Evolutionary conservation across 2,888 invertebrate species (phyloP).

Genomic region (Eilema caniola): DNA sequence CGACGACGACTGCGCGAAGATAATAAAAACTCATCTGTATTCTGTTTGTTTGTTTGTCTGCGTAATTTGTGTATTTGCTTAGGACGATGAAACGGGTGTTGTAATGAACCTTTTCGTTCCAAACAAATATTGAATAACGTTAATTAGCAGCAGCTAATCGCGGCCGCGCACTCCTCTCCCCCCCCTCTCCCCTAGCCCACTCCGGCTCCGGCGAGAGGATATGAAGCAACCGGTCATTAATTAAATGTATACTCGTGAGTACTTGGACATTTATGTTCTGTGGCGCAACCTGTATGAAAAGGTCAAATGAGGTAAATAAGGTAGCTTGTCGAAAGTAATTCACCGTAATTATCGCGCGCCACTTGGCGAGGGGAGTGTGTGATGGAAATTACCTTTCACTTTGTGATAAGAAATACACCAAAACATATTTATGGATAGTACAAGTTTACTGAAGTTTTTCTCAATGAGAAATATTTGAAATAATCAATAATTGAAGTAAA

Average conservation of each 20-base stretch:
- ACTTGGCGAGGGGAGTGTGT: background rate
- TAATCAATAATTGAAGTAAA: background rate
- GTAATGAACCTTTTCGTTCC: conserved; percentile 46
- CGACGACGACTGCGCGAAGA: conserved; percentile 17
- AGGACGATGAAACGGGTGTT: conserved; percentile 28
- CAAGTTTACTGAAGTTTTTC: background rate
- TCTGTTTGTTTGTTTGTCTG: conserved; percentile 34
- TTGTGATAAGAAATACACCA: no score
- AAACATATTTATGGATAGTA: no score
- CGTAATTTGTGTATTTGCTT: conserved; percentile 44
- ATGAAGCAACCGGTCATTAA: conserved; percentile 15
- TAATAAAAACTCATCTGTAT: conserved; percentile 43
- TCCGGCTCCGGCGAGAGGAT: background rate
- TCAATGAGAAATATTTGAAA: background rate
- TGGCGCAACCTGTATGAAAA: background rate
- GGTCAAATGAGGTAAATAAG: conserved; percentile 3
- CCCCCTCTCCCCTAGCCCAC: background rate
- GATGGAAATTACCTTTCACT: no score
- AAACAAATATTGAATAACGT: conserved; percentile 54
- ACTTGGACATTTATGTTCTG: conserved; percentile 5
- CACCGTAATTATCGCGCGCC: background rate
- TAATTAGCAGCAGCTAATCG: conserved; percentile 51
- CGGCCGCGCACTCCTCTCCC: conserved; percentile 30
- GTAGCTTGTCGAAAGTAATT: background rate
- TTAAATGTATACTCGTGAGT: conserved; percentile 10